Evolutionary conservation across 2,888 invertebrate species (phyloP).

Genomic region (Automeris io): DNA sequence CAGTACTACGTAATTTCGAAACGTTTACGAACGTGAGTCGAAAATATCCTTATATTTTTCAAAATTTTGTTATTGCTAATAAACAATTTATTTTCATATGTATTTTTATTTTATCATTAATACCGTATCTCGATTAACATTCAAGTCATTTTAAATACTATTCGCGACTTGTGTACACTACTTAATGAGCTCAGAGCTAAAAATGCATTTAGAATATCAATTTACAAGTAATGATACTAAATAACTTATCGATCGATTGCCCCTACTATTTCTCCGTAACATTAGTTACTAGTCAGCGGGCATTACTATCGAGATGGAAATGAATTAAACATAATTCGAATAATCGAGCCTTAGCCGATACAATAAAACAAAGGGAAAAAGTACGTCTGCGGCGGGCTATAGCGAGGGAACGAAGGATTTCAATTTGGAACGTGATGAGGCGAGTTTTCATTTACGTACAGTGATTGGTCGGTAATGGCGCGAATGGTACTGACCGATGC

Average conservation of each 20-base stretch:
- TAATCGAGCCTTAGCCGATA: conserved; percentile 68
- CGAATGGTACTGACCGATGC: conserved; percentile 18
- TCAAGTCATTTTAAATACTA: no score
- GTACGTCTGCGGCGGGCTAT: conserved; percentile 55
- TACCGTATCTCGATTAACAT: no score
- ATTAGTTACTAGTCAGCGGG: conserved; percentile 36
- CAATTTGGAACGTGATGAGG: conserved; percentile 77
- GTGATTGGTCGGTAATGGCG: conserved; percentile 44
- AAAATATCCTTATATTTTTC: no score
- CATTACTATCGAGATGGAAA: conserved; percentile 68
- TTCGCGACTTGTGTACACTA: no score
- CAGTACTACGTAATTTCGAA: conserved; percentile 31
- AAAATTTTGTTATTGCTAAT: no score
- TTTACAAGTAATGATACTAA: conserved; percentile 11
- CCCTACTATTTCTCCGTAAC: conserved; percentile 16
- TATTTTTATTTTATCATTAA: no score
- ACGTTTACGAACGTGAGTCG: conserved; percentile 5
- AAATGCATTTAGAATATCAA: not conserved
- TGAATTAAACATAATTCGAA: conserved; percentile 76
- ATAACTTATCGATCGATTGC: conserved; percentile 23
- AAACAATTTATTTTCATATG: no score
- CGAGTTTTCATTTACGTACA: conserved; percentile 67
- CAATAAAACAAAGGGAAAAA: conserved; percentile 71
- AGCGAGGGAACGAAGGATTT: conserved; percentile 68
- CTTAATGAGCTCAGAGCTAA: no score